Percentiles rank a stretch among this genome's conserved stretches.
Evolutionary conservation across 2,797 vertebrate species (phyloP).

Genomic region (Pempheris klunzingeri): DNA sequence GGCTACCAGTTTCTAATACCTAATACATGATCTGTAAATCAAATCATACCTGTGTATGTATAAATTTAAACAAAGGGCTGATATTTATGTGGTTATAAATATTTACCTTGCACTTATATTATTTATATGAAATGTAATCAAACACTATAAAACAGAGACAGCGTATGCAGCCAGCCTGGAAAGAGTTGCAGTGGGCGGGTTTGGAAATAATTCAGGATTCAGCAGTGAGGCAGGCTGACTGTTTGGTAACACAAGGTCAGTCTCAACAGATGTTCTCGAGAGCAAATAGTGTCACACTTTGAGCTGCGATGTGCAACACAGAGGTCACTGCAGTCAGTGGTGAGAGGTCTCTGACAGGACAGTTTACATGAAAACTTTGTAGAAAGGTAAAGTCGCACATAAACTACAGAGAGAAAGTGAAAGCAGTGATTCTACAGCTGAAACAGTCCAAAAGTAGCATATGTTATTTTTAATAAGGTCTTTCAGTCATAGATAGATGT

Average conservation of each 20-base stretch:
- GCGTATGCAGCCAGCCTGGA: not conserved
- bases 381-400: not conserved
- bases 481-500: not conserved
- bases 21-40: not conserved
- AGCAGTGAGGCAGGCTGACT: not conserved
- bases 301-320: conserved; percentile 25
- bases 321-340: conserved; percentile 7
- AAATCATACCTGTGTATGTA: not conserved
- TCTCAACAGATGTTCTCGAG: conserved; percentile 21
- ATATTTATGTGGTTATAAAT: not conserved
- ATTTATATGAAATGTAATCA: not conserved
- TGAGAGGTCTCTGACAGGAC: conserved; percentile 29
- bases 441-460: not conserved
- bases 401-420: not conserved
- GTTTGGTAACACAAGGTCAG: conserved; percentile 28
- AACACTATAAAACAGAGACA: not conserved
- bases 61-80: no score
- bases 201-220: conserved; percentile 8
- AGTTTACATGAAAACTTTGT: not conserved
- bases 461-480: not conserved
- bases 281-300: conserved; percentile 16
- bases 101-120: not conserved
- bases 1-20: not conserved
- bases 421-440: not conserved
- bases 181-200: not conserved